Percentiles rank a stretch among this genome's conserved stretches.
phyloP scores from a whole-genome alignment of 2,797 vertebrate genomes.

The Chelon labrosus region DNA sequence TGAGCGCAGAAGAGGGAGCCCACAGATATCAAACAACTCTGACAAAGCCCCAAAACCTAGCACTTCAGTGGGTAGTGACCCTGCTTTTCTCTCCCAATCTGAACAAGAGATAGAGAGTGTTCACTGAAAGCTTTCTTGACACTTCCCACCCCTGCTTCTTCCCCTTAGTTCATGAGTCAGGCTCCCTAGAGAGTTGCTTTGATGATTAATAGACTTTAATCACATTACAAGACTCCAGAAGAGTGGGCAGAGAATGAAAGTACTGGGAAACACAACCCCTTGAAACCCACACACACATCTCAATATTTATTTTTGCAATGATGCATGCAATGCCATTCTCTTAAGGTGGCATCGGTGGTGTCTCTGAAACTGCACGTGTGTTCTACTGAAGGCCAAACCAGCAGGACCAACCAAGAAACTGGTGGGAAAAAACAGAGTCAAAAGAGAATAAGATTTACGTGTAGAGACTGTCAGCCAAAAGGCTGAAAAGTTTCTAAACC shows the following conservation, averaged over 20 bases:
- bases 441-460: not conserved
- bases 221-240: slow-evolving; percentile 88
- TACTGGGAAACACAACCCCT: slow-evolving; percentile 83
- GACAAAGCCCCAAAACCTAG: slow-evolving; percentile 68
- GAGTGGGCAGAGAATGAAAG: slow-evolving; percentile 86
- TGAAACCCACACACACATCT: slow-evolving; percentile 70
- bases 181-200: slow-evolving; percentile 86
- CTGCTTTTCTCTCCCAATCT: slow-evolving; percentile 77
- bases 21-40: slow-evolving; percentile 73
- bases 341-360: slow-evolving; percentile 47
- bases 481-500: slow-evolving; percentile 41
- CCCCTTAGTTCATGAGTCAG: slow-evolving; percentile 85
- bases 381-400: slow-evolving; percentile 42
- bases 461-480: slow-evolving; percentile 23
- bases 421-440: slow-evolving; percentile 19
- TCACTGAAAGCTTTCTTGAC: slow-evolving; percentile 85
- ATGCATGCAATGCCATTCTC: slow-evolving; percentile 61
- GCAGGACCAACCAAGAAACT: slow-evolving; percentile 30
- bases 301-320: slow-evolving; percentile 79
- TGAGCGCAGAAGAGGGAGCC: slow-evolving; percentile 55
- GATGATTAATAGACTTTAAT: slow-evolving; percentile 91
- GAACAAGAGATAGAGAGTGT: slow-evolving; percentile 81
- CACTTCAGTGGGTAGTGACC: slow-evolving; percentile 78
- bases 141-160: slow-evolving; percentile 86
- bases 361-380: slow-evolving; percentile 41